Percentiles rank a stretch among this genome's conserved stretches.
These are phyloP conservation scores for Tor tambroides DNA, from an alignment of 2,113 vertebrate genomes.

Conservation along the genomic window DNA sequence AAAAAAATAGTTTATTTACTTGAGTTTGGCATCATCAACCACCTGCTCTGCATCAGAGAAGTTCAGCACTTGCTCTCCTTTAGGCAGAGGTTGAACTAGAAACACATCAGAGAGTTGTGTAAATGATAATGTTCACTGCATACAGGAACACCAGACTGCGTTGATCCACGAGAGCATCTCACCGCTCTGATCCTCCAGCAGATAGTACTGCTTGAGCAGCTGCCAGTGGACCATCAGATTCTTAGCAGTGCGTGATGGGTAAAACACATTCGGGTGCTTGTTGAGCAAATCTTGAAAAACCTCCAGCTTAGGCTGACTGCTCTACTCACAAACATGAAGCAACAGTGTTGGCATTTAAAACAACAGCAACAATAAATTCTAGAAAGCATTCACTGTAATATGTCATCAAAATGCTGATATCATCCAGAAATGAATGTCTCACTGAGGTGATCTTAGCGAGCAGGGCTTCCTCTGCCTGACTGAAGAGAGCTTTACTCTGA, in stretches of 20 bases:
- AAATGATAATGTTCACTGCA: background rate
- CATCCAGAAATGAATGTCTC: conserved; percentile 57
- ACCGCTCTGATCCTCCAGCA: conserved; percentile 96
- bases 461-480: conserved; percentile 90
- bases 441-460: conserved; percentile 91
- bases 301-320: conserved; percentile 91
- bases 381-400: background rate
- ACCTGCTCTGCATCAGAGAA: conserved; percentile 95
- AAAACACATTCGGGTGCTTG: conserved; percentile 89
- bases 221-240: conserved; percentile 95
- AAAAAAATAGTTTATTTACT: conserved; percentile 75
- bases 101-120: conserved; percentile 41
- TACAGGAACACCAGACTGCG: background rate
- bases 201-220: conserved; percentile 95
- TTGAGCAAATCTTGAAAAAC: conserved; percentile 91
- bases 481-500: conserved; percentile 95
- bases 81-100: conserved; percentile 93
- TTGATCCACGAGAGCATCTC: conserved; percentile 40
- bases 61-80: conserved; percentile 95
- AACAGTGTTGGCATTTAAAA: background rate
- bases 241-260: conserved; percentile 89
- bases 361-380: no score
- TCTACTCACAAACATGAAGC: conserved; percentile 69
- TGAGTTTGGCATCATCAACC: conserved; percentile 92
- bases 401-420: background rate